These are phyloP conservation scores for Scaptomyza pallida DNA, from an alignment of 1,140 invertebrate species.

Conservation along the genomic window DNA sequence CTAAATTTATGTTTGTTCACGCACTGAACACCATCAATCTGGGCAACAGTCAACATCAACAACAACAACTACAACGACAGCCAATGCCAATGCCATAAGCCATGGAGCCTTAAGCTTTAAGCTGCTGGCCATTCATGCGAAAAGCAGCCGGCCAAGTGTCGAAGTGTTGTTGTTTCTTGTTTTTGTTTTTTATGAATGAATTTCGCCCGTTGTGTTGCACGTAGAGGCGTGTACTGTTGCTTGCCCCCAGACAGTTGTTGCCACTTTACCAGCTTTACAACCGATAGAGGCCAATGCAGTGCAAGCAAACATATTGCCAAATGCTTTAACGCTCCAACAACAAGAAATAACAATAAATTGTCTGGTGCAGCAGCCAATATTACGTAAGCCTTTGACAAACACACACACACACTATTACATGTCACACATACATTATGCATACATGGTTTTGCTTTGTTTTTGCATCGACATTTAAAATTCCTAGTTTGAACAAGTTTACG, in stretches of 20 bases:
- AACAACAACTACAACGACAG: too few species aligned
- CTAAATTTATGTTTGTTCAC: constrained; percentile 69
- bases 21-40: constrained; percentile 56
- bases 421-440: background rate
- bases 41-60: constrained; percentile 41
- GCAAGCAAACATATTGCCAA: constrained; percentile 70
- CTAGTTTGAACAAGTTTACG: background rate
- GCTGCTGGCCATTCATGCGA: constrained; percentile 72
- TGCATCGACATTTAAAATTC: background rate
- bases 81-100: constrained; percentile 47
- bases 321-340: constrained; percentile 36
- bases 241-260: constrained; percentile 32
- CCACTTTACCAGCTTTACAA: constrained; percentile 16
- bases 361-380: constrained; percentile 43
- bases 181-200: constrained; percentile 67
- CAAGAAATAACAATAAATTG: constrained; percentile 58
- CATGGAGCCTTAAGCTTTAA: constrained; percentile 50
- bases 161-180: constrained; percentile 30
- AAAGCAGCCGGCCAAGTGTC: constrained; percentile 65
- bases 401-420: constrained; percentile 19
- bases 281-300: constrained; percentile 44
- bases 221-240: constrained; percentile 27
- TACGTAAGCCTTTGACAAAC: constrained; percentile 55
- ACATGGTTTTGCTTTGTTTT: background rate
- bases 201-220: constrained; percentile 65